Conservation (phyloP, 2,797 vertebrate genomes). For the Alectoris magna region DNA sequence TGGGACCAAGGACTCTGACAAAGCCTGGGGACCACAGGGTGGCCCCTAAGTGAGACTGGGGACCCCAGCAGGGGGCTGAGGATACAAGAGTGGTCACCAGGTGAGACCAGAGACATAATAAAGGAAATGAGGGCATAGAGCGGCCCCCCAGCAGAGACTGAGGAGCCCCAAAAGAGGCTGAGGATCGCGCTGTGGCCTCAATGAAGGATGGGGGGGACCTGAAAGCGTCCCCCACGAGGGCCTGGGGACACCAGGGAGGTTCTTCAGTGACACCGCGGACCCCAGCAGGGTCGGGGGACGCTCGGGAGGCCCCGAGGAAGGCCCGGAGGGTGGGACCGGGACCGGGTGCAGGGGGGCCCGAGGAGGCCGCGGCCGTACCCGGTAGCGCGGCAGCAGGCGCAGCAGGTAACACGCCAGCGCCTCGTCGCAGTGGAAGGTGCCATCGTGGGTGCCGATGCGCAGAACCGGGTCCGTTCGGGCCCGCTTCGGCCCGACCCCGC, state of each 20-base stretch:
- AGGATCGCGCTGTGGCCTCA: too few species aligned
- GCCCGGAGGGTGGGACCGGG: too few species aligned
- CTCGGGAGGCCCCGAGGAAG: neutral
- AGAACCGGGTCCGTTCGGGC: neutral
- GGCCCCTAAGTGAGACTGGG: too few species aligned
- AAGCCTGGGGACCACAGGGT: neutral
- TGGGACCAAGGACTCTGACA: neutral
- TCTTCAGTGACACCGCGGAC: too few species aligned
- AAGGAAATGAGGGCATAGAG: too few species aligned
- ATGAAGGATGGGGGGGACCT: too few species aligned
- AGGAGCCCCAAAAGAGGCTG: neutral
- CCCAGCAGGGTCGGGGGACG: too few species aligned
- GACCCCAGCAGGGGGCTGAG: too few species aligned
- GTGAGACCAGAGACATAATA: too few species aligned
- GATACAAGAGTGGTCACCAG: too few species aligned
- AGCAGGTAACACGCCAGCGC: constrained; percentile 92
- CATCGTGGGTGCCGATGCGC: constrained; percentile 92
- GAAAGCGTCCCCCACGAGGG: too few species aligned
- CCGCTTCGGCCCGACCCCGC: neutral
- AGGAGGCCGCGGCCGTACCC: constrained; percentile 74
- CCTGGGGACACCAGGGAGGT: rapidly evolving
- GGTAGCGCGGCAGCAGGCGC: constrained; percentile 87
- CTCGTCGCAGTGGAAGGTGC: constrained; percentile 95
- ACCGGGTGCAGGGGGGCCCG: rapidly evolving
- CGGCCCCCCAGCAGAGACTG: too few species aligned